These are phyloP conservation scores for Cheilosia impressa DNA, from an alignment of 2,888 invertebrate genomes.

Conservation along the genomic window DNA sequence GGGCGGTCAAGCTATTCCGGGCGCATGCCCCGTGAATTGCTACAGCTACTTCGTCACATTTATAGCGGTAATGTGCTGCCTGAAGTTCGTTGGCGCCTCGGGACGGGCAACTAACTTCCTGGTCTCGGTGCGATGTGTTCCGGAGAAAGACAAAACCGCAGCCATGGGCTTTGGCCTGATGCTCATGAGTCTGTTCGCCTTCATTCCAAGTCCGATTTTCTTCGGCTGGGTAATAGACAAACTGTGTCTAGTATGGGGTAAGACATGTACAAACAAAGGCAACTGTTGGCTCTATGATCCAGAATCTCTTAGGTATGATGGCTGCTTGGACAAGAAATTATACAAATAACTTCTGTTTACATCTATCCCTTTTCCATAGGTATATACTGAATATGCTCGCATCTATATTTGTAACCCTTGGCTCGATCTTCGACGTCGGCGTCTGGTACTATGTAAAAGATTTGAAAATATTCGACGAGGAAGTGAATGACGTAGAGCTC, in stretches of 20 bases:
- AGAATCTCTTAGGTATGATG: constrained; percentile 84
- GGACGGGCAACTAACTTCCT: constrained; percentile 87
- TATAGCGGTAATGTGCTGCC: constrained; percentile 85
- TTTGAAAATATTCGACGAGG: constrained; percentile 88
- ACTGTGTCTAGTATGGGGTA: constrained; percentile 90
- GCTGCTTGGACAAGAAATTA: not conserved
- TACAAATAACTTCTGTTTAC: too few relatives aligned
- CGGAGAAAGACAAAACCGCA: constrained; percentile 89
- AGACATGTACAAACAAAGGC: constrained; percentile 88
- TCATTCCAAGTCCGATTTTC: constrained; percentile 90
- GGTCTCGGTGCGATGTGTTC: constrained; percentile 87
- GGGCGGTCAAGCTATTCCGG: constrained; percentile 84
- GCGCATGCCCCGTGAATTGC: constrained; percentile 86
- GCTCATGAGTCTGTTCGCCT: constrained; percentile 88
- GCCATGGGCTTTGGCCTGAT: constrained; percentile 89
- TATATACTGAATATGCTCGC: constrained; percentile 88
- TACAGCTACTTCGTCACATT: constrained; percentile 85
- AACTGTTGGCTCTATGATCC: constrained; percentile 91
- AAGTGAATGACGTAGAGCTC: constrained; percentile 83
- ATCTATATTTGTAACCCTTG: constrained; percentile 87
- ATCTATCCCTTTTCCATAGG: constrained; percentile 79
- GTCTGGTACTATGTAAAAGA: constrained; percentile 89
- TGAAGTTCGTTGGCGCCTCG: constrained; percentile 86
- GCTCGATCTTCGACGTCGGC: constrained; percentile 87
- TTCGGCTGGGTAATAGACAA: constrained; percentile 88